These are phyloP conservation scores for Vireo griseus DNA, from an alignment of 2,797 vertebrate genomes.

Conservation along the genomic window DNA sequence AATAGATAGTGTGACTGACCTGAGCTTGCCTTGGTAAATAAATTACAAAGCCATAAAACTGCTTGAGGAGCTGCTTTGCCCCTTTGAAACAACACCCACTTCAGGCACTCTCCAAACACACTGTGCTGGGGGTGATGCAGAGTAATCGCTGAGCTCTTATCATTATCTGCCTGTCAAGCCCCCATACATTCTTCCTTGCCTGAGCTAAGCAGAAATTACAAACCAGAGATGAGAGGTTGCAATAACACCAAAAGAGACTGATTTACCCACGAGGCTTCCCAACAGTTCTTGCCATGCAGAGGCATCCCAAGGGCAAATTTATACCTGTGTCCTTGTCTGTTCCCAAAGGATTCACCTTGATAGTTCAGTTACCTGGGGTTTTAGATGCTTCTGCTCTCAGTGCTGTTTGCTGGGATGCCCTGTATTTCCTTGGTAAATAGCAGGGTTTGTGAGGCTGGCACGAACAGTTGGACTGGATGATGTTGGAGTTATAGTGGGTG, in stretches of 20 bases:
- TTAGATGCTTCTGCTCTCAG: neutral
- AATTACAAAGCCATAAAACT: constrained; percentile 51
- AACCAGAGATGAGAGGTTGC: neutral
- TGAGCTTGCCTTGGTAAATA: constrained; percentile 53
- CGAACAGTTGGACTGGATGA: neutral
- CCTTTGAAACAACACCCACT: constrained; percentile 22
- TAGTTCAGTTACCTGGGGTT: neutral
- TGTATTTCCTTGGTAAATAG: neutral
- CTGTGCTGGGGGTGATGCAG: neutral
- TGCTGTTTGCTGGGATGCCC: neutral
- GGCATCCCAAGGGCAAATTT: neutral
- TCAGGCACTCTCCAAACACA: neutral
- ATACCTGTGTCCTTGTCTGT: neutral
- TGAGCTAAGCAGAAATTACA: constrained; percentile 21
- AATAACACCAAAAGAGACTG: neutral
- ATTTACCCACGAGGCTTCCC: neutral
- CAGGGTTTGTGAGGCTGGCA: neutral
- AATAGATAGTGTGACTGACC: constrained; percentile 50
- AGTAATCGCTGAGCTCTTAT: neutral
- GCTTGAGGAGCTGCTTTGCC: constrained; percentile 21
- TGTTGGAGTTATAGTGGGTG: neutral
- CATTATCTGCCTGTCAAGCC: neutral
- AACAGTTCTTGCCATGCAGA: neutral
- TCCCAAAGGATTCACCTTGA: neutral
- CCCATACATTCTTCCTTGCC: neutral